A percentile compares a stretch with the other conserved stretches of the same genome.
Conservation (phyloP, 1,140 invertebrate genomes). For the Drosophila triauraria region DNA sequence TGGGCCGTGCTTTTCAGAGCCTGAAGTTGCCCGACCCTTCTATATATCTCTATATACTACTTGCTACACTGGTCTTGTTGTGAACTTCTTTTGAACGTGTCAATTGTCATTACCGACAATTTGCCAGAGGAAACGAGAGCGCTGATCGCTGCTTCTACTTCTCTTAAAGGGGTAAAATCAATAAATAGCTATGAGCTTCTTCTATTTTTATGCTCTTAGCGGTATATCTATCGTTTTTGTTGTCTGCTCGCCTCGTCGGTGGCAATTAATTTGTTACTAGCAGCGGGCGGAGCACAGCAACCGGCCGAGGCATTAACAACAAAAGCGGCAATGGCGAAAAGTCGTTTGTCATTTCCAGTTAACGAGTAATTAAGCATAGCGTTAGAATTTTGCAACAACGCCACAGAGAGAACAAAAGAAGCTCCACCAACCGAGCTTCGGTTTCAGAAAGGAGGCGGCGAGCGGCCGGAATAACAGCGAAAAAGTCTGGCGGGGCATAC, state of each 20-base stretch:
- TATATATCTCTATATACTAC: slow-evolving; percentile 1
- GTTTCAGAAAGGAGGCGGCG: slow-evolving; percentile 6
- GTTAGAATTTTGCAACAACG: slow-evolving; percentile 73
- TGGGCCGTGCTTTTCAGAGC: slow-evolving; percentile 66
- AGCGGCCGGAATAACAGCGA: slow-evolving; percentile 18
- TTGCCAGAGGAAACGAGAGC: slow-evolving; percentile 21
- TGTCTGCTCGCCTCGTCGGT: slow-evolving; percentile 44
- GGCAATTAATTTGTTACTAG: slow-evolving; percentile 74
- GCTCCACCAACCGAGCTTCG: slow-evolving; percentile 25
- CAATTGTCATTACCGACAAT: slow-evolving; percentile 47
- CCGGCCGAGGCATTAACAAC: slow-evolving; percentile 17
- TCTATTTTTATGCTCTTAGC: slow-evolving; percentile 41
- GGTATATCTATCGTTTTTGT: slow-evolving; percentile 25
- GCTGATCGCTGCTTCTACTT: slow-evolving; percentile 9
- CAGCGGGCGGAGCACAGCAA: slow-evolving; percentile 39
- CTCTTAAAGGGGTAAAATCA: slow-evolving; percentile 52
- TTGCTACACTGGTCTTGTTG: slow-evolving; percentile 15
- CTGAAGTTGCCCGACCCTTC: slow-evolving; percentile 51
- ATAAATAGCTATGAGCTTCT: slow-evolving; percentile 60
- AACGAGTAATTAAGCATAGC: slow-evolving; percentile 77
- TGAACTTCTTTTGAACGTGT: slow-evolving; percentile 43
- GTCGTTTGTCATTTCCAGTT: slow-evolving; percentile 81
- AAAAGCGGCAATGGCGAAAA: slow-evolving; percentile 53
- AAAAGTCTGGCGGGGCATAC: slow-evolving; percentile 26
- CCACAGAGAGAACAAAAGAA: slow-evolving; percentile 46